phyloP scores from a whole-genome alignment of 2,888 invertebrate genomes.

The Drosophila anomelani region DNA sequence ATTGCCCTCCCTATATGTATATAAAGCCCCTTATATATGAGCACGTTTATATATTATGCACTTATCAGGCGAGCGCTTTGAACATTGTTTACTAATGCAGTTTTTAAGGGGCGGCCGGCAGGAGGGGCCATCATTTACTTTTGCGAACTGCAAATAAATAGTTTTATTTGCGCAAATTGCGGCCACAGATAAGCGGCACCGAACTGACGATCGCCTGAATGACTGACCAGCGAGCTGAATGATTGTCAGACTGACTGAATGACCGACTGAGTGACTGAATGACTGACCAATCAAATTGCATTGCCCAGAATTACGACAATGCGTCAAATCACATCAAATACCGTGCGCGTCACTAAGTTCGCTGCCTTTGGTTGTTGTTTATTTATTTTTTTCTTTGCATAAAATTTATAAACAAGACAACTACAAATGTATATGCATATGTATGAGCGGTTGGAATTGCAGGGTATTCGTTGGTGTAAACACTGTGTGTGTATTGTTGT shows the following conservation, averaged over 20 bases:
- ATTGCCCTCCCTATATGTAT: conserved; percentile 18
- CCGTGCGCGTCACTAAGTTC: conserved; percentile 60
- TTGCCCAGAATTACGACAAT: conserved; percentile 50
- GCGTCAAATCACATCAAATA: conserved; percentile 74
- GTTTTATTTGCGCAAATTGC: conserved; percentile 79
- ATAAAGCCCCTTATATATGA: conserved; percentile 12
- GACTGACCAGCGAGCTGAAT: conserved; percentile 21
- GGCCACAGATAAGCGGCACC: conserved; percentile 63
- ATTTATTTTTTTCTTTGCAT: conserved; percentile 39
- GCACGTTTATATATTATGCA: conserved; percentile 23
- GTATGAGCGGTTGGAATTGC: conserved; percentile 29
- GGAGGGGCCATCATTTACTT: conserved; percentile 10
- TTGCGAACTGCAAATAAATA: conserved; percentile 54
- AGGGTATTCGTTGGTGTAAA: conserved; percentile 13
- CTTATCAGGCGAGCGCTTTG: conserved; percentile 57
- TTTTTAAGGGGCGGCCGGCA: conserved; percentile 7
- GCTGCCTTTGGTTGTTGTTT: conserved; percentile 20
- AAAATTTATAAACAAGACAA: conserved; percentile 50
- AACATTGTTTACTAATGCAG: conserved; percentile 72
- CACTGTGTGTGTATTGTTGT: not conserved
- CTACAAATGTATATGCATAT: conserved; percentile 37
- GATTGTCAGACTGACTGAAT: conserved; percentile 27
- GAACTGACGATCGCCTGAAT: conserved; percentile 25
- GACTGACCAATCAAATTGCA: conserved; percentile 53
- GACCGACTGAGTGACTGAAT: conserved; percentile 19